Evolutionary conservation across 2,113 vertebrate species (phyloP).

Genomic region (Zootoca vivipara): DNA sequence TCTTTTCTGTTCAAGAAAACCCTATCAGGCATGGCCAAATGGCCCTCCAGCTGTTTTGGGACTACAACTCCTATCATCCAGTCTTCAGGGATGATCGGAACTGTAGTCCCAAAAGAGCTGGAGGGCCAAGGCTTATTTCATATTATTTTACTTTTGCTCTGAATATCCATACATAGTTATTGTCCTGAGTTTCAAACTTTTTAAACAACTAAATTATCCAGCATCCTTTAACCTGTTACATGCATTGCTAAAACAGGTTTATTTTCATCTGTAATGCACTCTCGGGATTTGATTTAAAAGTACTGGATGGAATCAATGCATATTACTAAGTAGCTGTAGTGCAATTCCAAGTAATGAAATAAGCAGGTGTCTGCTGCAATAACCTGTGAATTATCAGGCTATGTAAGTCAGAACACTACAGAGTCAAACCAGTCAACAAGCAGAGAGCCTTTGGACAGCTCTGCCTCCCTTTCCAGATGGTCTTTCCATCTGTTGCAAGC

Average conservation of each 20-base stretch:
- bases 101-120: too few relatives aligned
- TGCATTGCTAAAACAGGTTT: not conserved
- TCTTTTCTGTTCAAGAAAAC: not conserved
- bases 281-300: constrained; percentile 27
- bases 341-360: constrained; percentile 19
- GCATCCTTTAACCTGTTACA: not conserved
- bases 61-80: too few relatives aligned
- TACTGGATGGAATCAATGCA: not conserved
- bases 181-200: not conserved
- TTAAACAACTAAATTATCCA: not conserved
- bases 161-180: not conserved
- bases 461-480: constrained; percentile 9
- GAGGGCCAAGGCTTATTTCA: too few relatives aligned
- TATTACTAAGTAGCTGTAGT: not conserved
- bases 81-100: too few relatives aligned
- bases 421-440: constrained; percentile 7
- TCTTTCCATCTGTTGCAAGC: not conserved
- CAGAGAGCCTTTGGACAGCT: constrained; percentile 12
- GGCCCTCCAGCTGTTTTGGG: too few relatives aligned
- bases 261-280: not conserved
- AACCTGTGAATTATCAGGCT: constrained; percentile 18
- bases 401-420: constrained; percentile 12
- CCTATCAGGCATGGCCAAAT: not conserved
- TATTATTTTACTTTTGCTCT: not conserved
- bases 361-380: not conserved